These are phyloP conservation scores for Drosophila tsacasi DNA, from an alignment of 1,140 invertebrate genomes.

Conservation along the genomic window DNA sequence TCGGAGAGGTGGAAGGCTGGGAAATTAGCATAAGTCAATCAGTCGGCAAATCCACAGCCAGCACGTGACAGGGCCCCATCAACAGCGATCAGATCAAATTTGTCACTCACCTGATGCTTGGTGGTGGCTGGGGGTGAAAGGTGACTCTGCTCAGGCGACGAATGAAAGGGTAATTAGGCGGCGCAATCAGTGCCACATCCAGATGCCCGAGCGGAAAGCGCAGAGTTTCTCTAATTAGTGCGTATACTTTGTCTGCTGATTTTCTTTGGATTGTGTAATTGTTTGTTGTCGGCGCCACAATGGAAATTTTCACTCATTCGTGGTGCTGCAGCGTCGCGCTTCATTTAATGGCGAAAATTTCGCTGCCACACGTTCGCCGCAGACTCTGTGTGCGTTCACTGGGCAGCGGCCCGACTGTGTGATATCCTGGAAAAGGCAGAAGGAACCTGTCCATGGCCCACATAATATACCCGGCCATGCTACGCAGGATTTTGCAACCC, in stretches of 20 bases:
- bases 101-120: slow-evolving; percentile 30
- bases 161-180: slow-evolving; percentile 55
- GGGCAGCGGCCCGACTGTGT: background rate
- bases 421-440: background rate
- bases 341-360: slow-evolving; percentile 64
- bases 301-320: slow-evolving; percentile 58
- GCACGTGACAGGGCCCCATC: slow-evolving; percentile 14
- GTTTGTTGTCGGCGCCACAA: slow-evolving; percentile 31
- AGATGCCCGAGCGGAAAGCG: background rate
- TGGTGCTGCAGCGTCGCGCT: slow-evolving; percentile 20
- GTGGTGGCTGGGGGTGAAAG: background rate
- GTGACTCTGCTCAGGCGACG: too few relatives aligned
- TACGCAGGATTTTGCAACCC: background rate
- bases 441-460: too few relatives aligned
- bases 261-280: slow-evolving; percentile 32
- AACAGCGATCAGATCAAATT: slow-evolving; percentile 30
- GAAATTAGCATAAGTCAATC: slow-evolving; percentile 75
- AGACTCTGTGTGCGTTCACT: background rate
- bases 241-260: slow-evolving; percentile 10
- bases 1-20: background rate
- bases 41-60: slow-evolving; percentile 12
- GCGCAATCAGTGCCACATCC: slow-evolving; percentile 52
- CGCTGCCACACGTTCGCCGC: slow-evolving; percentile 3
- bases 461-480: background rate
- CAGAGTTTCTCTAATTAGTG: slow-evolving; percentile 62